These are phyloP conservation scores for Notolabrus celidotus DNA, from an alignment of 2,797 vertebrate species.

Conservation along the genomic window DNA sequence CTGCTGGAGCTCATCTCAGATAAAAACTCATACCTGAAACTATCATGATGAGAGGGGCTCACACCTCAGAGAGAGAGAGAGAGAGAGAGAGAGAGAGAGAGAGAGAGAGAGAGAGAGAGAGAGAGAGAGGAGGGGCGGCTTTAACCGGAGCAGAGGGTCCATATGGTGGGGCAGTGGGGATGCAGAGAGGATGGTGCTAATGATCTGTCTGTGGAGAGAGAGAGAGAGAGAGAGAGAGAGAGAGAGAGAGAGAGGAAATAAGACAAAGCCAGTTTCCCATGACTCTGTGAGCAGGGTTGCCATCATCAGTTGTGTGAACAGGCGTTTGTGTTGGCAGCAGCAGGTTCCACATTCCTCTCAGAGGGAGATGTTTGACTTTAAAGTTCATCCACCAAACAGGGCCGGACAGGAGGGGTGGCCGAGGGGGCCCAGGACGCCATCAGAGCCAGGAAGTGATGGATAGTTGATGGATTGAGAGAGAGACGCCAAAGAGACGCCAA, in stretches of 20 bases:
- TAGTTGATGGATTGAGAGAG: not conserved
- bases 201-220: slow-evolving; percentile 51
- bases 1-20: slow-evolving; percentile 28
- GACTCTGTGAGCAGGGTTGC: slow-evolving; percentile 47
- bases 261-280: slow-evolving; percentile 60
- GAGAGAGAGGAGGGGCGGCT: slow-evolving; percentile 47
- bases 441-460: not conserved
- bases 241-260: slow-evolving; percentile 46
- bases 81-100: too few relatives aligned
- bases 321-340: slow-evolving; percentile 57
- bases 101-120: slow-evolving; percentile 62
- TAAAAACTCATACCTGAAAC: slow-evolving; percentile 62
- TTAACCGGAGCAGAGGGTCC: slow-evolving; percentile 45
- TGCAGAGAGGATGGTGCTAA: slow-evolving; percentile 38
- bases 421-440: not conserved
- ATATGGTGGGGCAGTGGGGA: slow-evolving; percentile 45
- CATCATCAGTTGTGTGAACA: slow-evolving; percentile 47
- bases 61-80: too few relatives aligned
- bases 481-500: too few relatives aligned
- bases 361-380: slow-evolving; percentile 30
- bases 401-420: not conserved
- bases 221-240: slow-evolving; percentile 10
- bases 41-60: too few relatives aligned
- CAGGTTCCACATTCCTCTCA: slow-evolving; percentile 49
- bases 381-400: slow-evolving; percentile 25